These are phyloP conservation scores for Spodoptera litura DNA, from an alignment of 1,140 invertebrate species.

Conservation along the genomic window DNA sequence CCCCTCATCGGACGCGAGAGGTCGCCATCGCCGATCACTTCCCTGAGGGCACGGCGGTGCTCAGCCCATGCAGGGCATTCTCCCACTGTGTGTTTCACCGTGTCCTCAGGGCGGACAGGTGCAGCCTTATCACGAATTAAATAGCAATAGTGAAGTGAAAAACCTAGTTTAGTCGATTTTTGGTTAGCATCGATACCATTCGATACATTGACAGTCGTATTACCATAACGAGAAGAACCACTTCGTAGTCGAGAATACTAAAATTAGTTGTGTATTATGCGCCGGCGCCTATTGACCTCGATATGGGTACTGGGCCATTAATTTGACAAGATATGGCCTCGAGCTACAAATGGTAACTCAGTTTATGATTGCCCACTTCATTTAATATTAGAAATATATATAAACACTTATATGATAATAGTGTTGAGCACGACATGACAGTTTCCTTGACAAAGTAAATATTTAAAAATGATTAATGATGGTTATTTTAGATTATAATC, in stretches of 20 bases:
- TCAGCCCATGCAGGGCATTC: too few species aligned
- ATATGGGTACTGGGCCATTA: slow-evolving; percentile 22
- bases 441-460: background rate
- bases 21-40: too few species aligned
- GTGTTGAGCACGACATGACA: background rate
- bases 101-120: too few species aligned
- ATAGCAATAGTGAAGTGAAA: background rate
- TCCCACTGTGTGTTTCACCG: too few species aligned
- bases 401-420: slow-evolving; percentile 2
- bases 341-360: slow-evolving; percentile 1
- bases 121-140: too few species aligned
- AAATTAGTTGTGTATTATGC: slow-evolving; percentile 26
- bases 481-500: too few species aligned
- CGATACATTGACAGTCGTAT: background rate
- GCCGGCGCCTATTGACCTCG: slow-evolving; percentile 36
- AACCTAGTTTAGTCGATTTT: slow-evolving; percentile 11
- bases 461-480: background rate
- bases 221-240: slow-evolving; percentile 15
- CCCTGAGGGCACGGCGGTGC: too few species aligned
- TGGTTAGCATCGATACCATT: too few species aligned
- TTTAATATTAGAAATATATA: background rate
- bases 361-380: background rate
- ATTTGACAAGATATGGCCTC: slow-evolving; percentile 44
- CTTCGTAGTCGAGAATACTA: slow-evolving; percentile 9
- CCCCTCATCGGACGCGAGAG: too few species aligned